These are phyloP conservation scores for Cheirogaleus medius DNA, from an alignment of 2,113 vertebrate species.

Conservation along the genomic window DNA sequence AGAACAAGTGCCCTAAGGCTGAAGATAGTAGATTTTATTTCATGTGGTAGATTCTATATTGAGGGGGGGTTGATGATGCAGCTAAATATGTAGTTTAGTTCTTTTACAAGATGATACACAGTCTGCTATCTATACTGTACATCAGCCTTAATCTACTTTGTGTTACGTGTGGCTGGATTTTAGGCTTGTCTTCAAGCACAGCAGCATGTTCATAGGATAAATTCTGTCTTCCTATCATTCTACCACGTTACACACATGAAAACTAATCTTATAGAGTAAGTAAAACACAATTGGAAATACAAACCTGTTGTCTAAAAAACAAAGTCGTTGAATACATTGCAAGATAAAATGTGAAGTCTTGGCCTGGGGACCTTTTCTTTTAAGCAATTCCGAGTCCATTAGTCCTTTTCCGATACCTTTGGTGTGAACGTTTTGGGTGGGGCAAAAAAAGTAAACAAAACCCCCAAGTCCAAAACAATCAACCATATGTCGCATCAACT, in stretches of 20 bases:
- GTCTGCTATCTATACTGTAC: rapidly evolving
- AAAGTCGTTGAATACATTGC: not conserved
- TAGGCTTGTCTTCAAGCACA: not conserved
- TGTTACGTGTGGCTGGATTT: not conserved
- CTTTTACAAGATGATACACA: not conserved
- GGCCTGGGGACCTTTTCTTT: not conserved
- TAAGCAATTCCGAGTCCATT: not conserved
- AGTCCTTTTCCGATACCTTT: not conserved
- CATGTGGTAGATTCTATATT: rapidly evolving
- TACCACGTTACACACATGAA: not conserved
- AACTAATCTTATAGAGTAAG: not conserved
- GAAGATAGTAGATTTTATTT: not conserved
- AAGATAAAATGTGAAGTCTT: not conserved
- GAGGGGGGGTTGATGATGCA: not conserved
- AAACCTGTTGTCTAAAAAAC: not conserved
- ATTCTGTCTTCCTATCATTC: not conserved
- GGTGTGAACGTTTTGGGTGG: not conserved
- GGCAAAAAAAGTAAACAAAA: not conserved
- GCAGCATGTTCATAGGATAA: not conserved
- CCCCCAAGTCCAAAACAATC: not conserved
- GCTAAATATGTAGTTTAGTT: not conserved
- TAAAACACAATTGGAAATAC: not conserved
- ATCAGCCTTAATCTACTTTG: not conserved
- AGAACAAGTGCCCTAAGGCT: not conserved
- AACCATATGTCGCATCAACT: not conserved